A percentile compares a stretch with the other conserved stretches of the same genome.
phyloP scores from a whole-genome alignment of 2,797 vertebrate species.

The Thamnophis elegans region DNA sequence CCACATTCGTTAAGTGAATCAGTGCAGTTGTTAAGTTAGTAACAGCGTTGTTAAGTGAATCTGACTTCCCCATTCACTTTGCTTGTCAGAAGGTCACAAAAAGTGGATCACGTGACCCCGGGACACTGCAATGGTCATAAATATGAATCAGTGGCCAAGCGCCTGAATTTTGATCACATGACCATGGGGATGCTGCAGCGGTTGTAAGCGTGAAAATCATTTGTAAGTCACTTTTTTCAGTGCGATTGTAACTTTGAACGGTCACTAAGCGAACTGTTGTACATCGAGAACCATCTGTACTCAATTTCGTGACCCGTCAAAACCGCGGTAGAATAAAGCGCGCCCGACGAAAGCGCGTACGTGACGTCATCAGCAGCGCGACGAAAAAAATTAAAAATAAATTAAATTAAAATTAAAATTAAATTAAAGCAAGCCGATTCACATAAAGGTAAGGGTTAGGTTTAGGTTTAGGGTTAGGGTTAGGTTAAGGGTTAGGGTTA shows the following conservation, averaged over 20 bases:
- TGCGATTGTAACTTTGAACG: neutral
- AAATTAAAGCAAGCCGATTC: no score
- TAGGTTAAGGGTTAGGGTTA: no score
- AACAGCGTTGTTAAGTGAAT: neutral
- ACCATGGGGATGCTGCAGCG: neutral
- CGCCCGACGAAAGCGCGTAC: no score
- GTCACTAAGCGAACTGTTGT: neutral
- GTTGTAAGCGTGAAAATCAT: neutral
- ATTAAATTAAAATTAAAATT: no score
- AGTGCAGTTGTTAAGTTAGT: neutral
- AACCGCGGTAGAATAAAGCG: no score
- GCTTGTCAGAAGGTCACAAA: neutral
- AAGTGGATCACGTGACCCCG: neutral
- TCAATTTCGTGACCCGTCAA: no score
- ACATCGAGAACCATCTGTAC: neutral
- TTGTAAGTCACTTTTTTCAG: neutral
- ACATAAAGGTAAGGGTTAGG: no score
- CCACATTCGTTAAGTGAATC: neutral
- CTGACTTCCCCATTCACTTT: neutral
- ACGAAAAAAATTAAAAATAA: no score
- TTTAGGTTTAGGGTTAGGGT: no score
- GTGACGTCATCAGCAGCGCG: no score
- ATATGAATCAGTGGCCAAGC: neutral
- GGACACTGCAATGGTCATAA: neutral
- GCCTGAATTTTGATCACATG: neutral